Conservation (phyloP, 2,888 invertebrate species). For the Agonum fuliginosum region DNA sequence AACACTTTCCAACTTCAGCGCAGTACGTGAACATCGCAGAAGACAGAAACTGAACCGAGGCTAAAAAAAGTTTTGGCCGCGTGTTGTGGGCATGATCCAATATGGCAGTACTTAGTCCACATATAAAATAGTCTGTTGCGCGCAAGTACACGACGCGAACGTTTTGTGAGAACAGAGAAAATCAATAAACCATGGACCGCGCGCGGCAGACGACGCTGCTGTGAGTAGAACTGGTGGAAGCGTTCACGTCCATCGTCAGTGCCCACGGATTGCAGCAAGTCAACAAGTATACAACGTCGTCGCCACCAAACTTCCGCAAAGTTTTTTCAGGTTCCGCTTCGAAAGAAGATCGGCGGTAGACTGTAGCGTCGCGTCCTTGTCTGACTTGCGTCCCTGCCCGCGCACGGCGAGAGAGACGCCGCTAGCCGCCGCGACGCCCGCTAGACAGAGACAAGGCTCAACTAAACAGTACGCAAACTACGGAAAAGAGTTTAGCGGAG, state of each 20-base stretch:
- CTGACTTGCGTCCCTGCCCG: background rate
- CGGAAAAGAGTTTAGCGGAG: conserved; percentile 56
- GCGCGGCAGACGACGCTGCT: too few relatives aligned
- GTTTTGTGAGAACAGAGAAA: conserved; percentile 57
- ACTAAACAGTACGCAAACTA: conserved; percentile 55
- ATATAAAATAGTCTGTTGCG: conserved; percentile 57
- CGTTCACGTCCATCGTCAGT: too few relatives aligned
- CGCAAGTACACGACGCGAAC: conserved; percentile 52
- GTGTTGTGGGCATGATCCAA: conserved; percentile 41
- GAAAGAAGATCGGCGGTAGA: conserved; percentile 56
- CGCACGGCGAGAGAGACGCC: background rate
- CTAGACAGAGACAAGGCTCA: background rate
- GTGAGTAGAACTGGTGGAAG: too few relatives aligned
- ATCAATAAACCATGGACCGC: conserved; percentile 53
- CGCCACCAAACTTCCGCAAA: conserved; percentile 50
- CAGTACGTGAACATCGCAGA: conserved; percentile 24
- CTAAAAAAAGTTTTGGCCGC: conserved; percentile 37
- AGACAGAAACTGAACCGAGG: conserved; percentile 6
- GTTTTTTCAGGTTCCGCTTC: conserved; percentile 57
- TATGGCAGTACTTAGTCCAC: conserved; percentile 56
- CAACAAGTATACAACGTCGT: too few relatives aligned
- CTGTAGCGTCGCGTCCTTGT: conserved; percentile 30
- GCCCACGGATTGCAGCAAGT: background rate
- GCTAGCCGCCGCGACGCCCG: conserved; percentile 5
- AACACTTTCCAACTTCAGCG: conserved; percentile 44